Conservation (phyloP, 2,113 vertebrate genomes). For the Ophthalmolycus amberensis region DNA sequence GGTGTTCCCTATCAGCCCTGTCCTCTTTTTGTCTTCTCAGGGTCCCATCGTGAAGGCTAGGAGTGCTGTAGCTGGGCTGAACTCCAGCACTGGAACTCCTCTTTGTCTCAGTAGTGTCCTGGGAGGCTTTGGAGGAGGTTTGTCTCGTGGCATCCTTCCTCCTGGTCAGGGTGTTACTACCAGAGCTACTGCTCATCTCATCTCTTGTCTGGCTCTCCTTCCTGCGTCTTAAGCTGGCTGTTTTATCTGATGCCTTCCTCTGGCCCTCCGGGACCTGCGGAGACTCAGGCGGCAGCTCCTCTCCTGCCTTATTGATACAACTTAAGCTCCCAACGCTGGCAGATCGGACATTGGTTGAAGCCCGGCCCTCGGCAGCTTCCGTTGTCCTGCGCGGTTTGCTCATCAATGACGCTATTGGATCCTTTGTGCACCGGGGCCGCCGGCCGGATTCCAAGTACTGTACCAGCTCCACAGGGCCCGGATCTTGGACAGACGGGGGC, state of each 20-base stretch:
- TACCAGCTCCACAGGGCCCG: conserved; percentile 84
- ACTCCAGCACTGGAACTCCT: conserved; percentile 56
- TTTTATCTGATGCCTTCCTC: conserved; percentile 63
- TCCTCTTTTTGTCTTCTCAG: conserved; percentile 61
- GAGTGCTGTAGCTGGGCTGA: conserved; percentile 67
- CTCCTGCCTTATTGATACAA: conserved; percentile 20
- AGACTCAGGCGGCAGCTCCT: not conserved
- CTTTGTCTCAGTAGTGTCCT: conserved; percentile 47
- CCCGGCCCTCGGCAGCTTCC: conserved; percentile 54
- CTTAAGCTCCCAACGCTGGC: conserved; percentile 56
- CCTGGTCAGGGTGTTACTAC: conserved; percentile 76
- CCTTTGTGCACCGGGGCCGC: conserved; percentile 88
- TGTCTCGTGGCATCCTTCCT: conserved; percentile 70
- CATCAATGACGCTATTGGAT: conserved; percentile 78
- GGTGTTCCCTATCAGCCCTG: conserved; percentile 38
- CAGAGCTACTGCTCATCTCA: conserved; percentile 64
- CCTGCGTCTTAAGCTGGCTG: conserved; percentile 63
- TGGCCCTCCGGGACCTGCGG: conserved; percentile 58
- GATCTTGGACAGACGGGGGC: conserved; percentile 51
- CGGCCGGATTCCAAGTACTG: conserved; percentile 92
- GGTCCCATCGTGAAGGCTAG: conserved; percentile 69
- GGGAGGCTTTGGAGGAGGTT: conserved; percentile 59
- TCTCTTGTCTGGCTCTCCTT: conserved; percentile 75
- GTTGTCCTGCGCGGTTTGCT: conserved; percentile 73
- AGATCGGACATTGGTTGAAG: conserved; percentile 18